Percentiles rank a stretch among this genome's conserved stretches.
phyloP scores from a whole-genome alignment of 2,888 invertebrate genomes.

The Microplitis deprimator region DNA sequence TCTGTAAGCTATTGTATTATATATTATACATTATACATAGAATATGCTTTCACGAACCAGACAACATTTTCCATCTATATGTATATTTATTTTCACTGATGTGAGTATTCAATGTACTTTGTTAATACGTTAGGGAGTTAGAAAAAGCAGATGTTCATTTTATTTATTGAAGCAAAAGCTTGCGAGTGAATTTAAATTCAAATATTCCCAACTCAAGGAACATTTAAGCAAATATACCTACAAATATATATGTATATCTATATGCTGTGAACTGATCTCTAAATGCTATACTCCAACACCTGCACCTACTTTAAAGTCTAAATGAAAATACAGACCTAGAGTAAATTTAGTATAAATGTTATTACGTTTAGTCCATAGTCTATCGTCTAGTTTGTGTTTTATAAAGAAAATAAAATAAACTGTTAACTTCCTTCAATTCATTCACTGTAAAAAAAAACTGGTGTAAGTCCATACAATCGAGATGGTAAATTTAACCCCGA shows the following conservation, averaged over 20 bases:
- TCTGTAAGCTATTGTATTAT: not conserved
- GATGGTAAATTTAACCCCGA: too few relatives aligned
- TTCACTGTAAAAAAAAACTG: too few relatives aligned
- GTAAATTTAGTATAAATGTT: not conserved
- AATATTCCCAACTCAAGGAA: not conserved
- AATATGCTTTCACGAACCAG: not conserved
- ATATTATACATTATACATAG: not conserved
- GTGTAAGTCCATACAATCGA: too few relatives aligned
- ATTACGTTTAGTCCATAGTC: too few relatives aligned
- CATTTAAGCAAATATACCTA: not conserved
- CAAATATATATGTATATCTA: not conserved
- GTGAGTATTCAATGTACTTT: not conserved
- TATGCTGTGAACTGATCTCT: not conserved
- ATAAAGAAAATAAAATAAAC: too few relatives aligned
- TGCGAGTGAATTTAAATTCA: not conserved
- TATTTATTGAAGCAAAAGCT: not conserved
- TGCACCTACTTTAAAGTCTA: not conserved
- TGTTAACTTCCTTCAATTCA: too few relatives aligned
- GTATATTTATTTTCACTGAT: not conserved
- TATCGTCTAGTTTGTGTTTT: too few relatives aligned
- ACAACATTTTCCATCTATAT: slow-evolving; percentile 23
- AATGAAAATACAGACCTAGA: not conserved
- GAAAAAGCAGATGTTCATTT: not conserved
- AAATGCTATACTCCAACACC: not conserved
- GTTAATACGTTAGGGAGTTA: not conserved